These are phyloP conservation scores for Ammodytes dubius DNA, from an alignment of 2,113 vertebrate species.

Conservation along the genomic window DNA sequence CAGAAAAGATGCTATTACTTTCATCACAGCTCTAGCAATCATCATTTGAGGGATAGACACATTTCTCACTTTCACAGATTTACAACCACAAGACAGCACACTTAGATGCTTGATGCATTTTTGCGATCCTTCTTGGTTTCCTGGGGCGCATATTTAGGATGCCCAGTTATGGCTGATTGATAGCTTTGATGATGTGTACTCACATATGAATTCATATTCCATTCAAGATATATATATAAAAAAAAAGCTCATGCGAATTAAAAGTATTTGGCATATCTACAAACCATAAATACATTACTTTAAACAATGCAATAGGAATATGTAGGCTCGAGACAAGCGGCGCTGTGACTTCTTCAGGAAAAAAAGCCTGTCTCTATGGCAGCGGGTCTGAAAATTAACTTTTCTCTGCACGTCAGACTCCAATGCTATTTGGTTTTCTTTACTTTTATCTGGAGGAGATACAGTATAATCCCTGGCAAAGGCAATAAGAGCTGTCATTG, in stretches of 20 bases:
- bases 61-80: constrained; percentile 83
- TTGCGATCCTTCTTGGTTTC: constrained; percentile 31
- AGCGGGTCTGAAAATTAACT: constrained; percentile 41
- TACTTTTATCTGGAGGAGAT: constrained; percentile 63
- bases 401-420: constrained; percentile 37
- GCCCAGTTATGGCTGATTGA: constrained; percentile 53
- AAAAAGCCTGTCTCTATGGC: constrained; percentile 41
- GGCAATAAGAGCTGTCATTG: constrained; percentile 68
- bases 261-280: constrained; percentile 10
- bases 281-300: constrained; percentile 23
- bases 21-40: constrained; percentile 85
- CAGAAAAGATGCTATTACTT: constrained; percentile 84
- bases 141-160: background rate
- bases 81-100: constrained; percentile 54
- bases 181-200: constrained; percentile 53
- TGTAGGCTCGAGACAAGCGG: constrained; percentile 5
- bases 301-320: constrained; percentile 23
- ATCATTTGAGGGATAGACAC: constrained; percentile 80
- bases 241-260: constrained; percentile 6
- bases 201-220: constrained; percentile 36
- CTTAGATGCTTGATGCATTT: constrained; percentile 55
- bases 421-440: constrained; percentile 58
- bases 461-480: constrained; percentile 58
- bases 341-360: constrained; percentile 12
- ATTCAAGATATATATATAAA: constrained; percentile 13